Evolutionary conservation across 2,888 invertebrate species (phyloP).

Genomic region (Caenorhabditis sp.): DNA sequence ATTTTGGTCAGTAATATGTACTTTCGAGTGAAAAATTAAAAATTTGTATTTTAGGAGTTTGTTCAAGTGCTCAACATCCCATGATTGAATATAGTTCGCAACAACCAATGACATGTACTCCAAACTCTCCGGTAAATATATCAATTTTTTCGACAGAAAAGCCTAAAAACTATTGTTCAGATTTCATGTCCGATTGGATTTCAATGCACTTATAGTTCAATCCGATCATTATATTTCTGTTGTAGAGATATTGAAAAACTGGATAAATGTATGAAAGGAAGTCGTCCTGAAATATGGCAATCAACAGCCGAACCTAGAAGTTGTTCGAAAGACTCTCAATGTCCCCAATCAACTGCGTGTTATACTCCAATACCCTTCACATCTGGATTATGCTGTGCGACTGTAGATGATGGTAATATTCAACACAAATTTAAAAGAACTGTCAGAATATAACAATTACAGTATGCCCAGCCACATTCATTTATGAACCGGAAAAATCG

Average conservation of each 20-base stretch:
- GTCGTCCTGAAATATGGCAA: conserved; percentile 34
- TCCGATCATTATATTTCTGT: conserved; percentile 57
- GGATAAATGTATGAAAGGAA: conserved; percentile 41
- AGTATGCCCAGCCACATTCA: conserved; percentile 61
- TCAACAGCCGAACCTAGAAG: conserved; percentile 41
- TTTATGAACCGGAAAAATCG: conserved; percentile 51
- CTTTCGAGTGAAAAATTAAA: not conserved
- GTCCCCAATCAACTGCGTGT: conserved; percentile 47
- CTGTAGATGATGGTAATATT: conserved; percentile 30
- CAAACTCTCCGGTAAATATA: conserved; percentile 23
- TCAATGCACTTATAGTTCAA: conserved; percentile 54
- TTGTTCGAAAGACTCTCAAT: conserved; percentile 50
- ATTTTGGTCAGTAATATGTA: conserved; percentile 21
- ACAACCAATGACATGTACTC: conserved; percentile 56
- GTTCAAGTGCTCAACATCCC: conserved; percentile 55
- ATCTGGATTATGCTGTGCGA: conserved; percentile 55
- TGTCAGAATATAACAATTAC: conserved; percentile 1
- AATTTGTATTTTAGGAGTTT: conserved; percentile 32
- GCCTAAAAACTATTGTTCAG: conserved; percentile 12
- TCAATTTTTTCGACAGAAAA: not conserved
- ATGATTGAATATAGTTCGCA: conserved; percentile 53
- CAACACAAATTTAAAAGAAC: not conserved
- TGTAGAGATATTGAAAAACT: conserved; percentile 47
- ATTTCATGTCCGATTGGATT: conserved; percentile 56
- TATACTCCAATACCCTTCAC: conserved; percentile 28